A percentile compares a stretch with the other conserved stretches of the same genome.
Conservation (phyloP, 1,140 invertebrate species). For the Drosophila nannoptera region DNA sequence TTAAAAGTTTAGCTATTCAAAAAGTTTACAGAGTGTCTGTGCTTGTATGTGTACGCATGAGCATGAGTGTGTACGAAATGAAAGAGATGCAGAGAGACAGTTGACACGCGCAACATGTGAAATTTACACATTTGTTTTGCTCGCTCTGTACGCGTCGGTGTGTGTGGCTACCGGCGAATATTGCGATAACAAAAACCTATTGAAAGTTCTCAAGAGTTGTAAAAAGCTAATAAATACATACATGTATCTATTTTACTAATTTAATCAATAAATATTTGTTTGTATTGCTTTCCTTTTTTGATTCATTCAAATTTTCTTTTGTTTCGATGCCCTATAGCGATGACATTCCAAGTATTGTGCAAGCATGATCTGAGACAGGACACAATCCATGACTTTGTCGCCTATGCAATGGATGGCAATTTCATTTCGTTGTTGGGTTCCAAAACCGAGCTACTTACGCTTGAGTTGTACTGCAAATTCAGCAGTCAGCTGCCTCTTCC, state of each 20-base stretch:
- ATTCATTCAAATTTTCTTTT: neutral
- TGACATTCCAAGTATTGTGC: constrained; percentile 32
- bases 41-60: constrained; percentile 5
- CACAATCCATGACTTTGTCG: constrained; percentile 43
- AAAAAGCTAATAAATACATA: neutral
- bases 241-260: neutral
- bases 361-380: constrained; percentile 45
- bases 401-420: constrained; percentile 17
- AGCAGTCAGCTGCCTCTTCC: constrained; percentile 29
- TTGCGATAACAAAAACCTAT: constrained; percentile 1
- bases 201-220: neutral
- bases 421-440: constrained; percentile 45
- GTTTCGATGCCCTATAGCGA: too few species aligned
- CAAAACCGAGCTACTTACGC: constrained; percentile 38
- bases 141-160: constrained; percentile 45
- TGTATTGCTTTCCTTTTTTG: neutral
- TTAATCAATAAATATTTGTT: neutral
- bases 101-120: constrained; percentile 15
- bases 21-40: constrained; percentile 1
- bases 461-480: constrained; percentile 49
- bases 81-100: constrained; percentile 5
- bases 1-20: neutral
- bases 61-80: neutral
- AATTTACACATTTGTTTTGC: constrained; percentile 54
- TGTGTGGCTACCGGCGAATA: constrained; percentile 26